Evolutionary conservation across 2,888 invertebrate genomes (phyloP), one percentile per base, ranked within the genome.

Genomic region (Ennomos quercinarius): DNA sequence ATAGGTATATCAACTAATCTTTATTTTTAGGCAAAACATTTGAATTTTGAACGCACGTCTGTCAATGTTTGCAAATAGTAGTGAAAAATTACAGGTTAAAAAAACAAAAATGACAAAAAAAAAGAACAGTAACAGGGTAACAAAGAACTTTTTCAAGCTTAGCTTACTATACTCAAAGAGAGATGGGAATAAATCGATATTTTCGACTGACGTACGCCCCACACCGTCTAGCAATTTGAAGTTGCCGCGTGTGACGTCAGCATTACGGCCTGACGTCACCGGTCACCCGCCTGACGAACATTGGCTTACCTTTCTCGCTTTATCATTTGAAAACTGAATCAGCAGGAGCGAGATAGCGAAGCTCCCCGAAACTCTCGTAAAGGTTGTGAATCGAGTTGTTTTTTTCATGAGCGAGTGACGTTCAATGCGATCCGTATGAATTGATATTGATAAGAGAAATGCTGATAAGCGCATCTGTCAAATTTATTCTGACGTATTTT

Each of bases 181-280:
- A 46, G 57, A 46, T 57, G 52, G 12, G 63, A 76, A 83, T n/a
- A 85, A 87, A 88, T 89, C 89, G 80, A 88, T 89, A 86, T 71
- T 73, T 77, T 71, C 64, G 72, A 76, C 82, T 89, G 89, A 88
- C 88, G 88, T 88, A 81, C 76, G 52, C 74, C 74, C 72, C 73
- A 73, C 74, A 72, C 72, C 76, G 77, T 76, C 77, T 78, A 64
- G 66, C 71, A 76, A 76, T 91, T 93, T 91, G 86, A 91, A 93
- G 88, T 91, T 92, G 88, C 87, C 92, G 93, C 91, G 84, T 74
- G 72, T 93, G 93, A 93, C 93, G 93, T 93, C 86, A 86, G 78
- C 73, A 67, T 63, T 67, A 64, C 62, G 63, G 66, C 72, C 81
- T 86, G 87, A 87, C 90, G 91, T 91, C 90, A 89, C 80, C 61